A percentile compares a stretch with the other conserved stretches of the same genome.
These are phyloP conservation scores for Drosophila mauritiana DNA, from an alignment of 1,140 invertebrate genomes.

Conservation along the genomic window DNA sequence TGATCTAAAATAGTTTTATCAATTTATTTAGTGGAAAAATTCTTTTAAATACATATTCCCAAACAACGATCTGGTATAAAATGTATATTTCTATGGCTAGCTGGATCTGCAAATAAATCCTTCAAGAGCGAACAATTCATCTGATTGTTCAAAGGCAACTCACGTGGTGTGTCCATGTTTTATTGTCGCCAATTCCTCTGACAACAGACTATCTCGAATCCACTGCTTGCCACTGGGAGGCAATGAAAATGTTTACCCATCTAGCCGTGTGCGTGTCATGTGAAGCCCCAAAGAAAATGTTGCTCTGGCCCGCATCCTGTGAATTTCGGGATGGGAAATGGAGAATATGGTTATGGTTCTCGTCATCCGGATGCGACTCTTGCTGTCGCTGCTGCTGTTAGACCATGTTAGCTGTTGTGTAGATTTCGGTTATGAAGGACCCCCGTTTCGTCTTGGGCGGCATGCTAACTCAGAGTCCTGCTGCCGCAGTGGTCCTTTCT, in stretches of 20 bases:
- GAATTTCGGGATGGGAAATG: not conserved
- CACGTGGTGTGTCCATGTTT: not conserved
- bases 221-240: conserved; percentile 45
- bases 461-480: not conserved
- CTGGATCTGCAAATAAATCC: not conserved
- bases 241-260: conserved; percentile 77
- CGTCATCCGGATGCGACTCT: not conserved
- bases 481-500: too few relatives aligned
- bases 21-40: too few relatives aligned
- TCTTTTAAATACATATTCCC: too few relatives aligned
- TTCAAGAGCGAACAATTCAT: not conserved
- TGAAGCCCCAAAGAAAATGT: conserved; percentile 72
- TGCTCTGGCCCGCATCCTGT: conserved; percentile 2
- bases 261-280: conserved; percentile 66
- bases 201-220: not conserved
- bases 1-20: too few relatives aligned
- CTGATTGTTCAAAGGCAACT: not conserved
- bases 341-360: not conserved
- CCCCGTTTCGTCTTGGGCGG: not conserved
- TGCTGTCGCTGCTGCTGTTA: conserved; percentile 54
- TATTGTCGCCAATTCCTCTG: not conserved
- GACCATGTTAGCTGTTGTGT: conserved; percentile 76
- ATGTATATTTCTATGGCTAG: too few relatives aligned
- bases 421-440: conserved; percentile 36
- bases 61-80: too few relatives aligned